phyloP scores from a whole-genome alignment of 37 sponge, comb jelly and placozoan species.

The Tethya wilhelma region DNA sequence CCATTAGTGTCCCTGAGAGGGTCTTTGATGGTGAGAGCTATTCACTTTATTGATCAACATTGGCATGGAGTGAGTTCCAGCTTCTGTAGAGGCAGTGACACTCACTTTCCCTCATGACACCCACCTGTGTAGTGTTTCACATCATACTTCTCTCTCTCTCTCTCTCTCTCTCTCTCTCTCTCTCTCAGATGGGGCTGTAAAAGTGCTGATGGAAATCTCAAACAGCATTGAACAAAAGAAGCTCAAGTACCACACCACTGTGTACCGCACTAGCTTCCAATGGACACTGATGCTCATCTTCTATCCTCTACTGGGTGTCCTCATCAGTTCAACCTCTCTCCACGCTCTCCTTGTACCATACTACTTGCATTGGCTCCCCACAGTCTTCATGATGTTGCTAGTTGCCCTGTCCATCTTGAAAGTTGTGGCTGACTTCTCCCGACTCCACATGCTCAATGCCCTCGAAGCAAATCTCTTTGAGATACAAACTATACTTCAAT shows the following conservation, averaged over 20 bases:
- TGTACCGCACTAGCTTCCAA: not conserved
- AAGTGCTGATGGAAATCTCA: constrained; percentile 6
- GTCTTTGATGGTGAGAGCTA: constrained; percentile 5
- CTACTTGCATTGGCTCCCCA: constrained; percentile 11
- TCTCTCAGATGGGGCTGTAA: constrained; percentile 21
- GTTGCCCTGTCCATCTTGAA: not conserved
- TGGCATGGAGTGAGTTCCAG: no score
- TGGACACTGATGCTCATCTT: not conserved
- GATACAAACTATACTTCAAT: not conserved
- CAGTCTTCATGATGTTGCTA: not conserved
- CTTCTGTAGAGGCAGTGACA: no score
- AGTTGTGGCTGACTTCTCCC: constrained; percentile 1
- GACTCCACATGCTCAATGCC: not conserved
- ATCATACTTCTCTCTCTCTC: not conserved
- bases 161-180: constrained; percentile 5
- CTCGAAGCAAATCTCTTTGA: constrained; percentile 22
- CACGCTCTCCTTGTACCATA: not conserved
- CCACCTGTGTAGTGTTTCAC: not conserved
- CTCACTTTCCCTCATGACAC: not conserved
- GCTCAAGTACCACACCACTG: not conserved
- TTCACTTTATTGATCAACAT: not conserved
- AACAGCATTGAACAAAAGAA: not conserved
- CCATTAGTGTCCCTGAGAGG: not conserved
- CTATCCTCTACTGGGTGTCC: not conserved
- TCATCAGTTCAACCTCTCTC: not conserved